These are phyloP conservation scores for Gymnogyps californianus DNA, from an alignment of 2,113 vertebrate species.

Conservation along the genomic window DNA sequence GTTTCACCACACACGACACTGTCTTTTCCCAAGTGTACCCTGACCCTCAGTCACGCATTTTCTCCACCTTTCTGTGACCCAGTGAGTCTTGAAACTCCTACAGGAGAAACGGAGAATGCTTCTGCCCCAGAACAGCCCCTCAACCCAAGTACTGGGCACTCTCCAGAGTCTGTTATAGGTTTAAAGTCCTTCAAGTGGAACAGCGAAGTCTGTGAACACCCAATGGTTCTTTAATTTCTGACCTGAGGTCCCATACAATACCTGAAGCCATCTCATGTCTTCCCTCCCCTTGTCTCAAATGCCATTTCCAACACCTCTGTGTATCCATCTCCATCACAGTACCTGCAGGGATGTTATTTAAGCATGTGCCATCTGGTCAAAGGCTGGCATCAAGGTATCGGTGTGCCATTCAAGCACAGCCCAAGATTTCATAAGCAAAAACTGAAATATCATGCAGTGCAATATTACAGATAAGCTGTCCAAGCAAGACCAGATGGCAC, in stretches of 20 bases:
- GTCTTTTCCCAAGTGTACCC: background rate
- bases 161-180: background rate
- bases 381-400: background rate
- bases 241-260: background rate
- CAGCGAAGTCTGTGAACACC: background rate
- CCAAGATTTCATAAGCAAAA: background rate
- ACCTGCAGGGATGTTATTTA: background rate
- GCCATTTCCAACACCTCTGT: background rate
- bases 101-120: background rate
- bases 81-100: background rate
- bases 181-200: background rate
- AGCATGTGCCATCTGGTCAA: background rate
- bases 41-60: background rate
- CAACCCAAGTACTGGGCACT: background rate
- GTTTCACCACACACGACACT: fast-evolving
- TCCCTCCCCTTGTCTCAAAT: background rate
- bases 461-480: background rate
- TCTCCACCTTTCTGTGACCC: background rate
- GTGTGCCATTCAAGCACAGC: background rate
- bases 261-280: background rate
- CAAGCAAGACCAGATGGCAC: constrained; percentile 32
- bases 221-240: background rate
- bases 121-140: background rate
- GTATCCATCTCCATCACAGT: background rate
- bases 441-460: background rate